Conservation (phyloP, 2,888 invertebrate genomes). For the Oligia latruncula region DNA sequence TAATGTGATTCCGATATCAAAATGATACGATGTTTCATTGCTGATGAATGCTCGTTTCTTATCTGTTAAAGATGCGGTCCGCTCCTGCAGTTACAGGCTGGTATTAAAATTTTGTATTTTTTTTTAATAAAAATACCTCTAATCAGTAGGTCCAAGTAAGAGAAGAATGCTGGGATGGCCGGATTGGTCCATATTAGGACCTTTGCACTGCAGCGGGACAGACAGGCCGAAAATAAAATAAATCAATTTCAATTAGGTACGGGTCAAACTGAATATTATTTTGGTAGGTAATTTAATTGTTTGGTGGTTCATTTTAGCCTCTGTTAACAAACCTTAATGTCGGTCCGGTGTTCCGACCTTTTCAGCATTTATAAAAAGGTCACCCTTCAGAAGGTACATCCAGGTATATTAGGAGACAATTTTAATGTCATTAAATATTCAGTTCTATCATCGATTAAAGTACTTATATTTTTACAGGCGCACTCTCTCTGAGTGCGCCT, state of each 20-base stretch:
- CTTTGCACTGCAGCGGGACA: not conserved
- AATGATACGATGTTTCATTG: not conserved
- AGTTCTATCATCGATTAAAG: constrained; percentile 1
- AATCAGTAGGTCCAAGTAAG: not conserved
- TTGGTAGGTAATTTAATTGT: constrained; percentile 36
- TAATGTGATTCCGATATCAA: not conserved
- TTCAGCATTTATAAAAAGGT: constrained; percentile 52
- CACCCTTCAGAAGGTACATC: constrained; percentile 19
- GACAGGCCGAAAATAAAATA: not conserved
- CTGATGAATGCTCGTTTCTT: too few species aligned
- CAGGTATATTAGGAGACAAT: constrained; percentile 36
- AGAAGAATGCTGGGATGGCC: not conserved
- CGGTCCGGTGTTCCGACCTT: constrained; percentile 59
- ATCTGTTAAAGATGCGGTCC: too few species aligned
- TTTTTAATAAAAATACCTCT: too few species aligned
- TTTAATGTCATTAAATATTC: constrained; percentile 42
- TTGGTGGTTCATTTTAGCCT: constrained; percentile 54
- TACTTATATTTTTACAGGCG: not conserved
- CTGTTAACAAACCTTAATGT: constrained; percentile 52
- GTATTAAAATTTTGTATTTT: too few species aligned
- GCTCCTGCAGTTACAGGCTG: not conserved
- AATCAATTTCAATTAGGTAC: constrained; percentile 2
- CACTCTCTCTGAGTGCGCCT: too few species aligned
- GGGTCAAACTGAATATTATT: constrained; percentile 36
- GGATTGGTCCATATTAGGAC: not conserved